Evolutionary conservation across 92 coral and sea anemone genomes (phyloP).

Genomic region (Paragorgia papillata): DNA sequence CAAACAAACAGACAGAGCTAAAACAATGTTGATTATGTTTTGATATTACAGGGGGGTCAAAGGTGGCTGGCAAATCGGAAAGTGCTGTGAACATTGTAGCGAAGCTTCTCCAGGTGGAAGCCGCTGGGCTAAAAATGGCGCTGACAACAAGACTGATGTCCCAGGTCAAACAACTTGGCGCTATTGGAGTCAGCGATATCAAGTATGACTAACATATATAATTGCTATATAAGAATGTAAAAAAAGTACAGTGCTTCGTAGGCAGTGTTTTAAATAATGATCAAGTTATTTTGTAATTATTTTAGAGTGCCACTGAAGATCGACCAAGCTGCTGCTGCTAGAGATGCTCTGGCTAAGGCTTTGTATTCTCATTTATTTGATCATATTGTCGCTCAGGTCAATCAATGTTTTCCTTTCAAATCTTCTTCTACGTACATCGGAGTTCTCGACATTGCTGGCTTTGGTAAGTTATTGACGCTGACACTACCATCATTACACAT

Average conservation of each 20-base stretch:
- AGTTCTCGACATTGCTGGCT: slow-evolving; percentile 97
- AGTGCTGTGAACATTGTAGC: slow-evolving; percentile 80
- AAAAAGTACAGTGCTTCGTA: too few species aligned
- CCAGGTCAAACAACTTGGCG: slow-evolving; percentile 49
- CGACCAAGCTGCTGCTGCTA: slow-evolving; percentile 90
- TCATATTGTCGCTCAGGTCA: slow-evolving; percentile 89
- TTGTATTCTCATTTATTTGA: slow-evolving; percentile 92
- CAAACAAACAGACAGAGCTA: too few species aligned
- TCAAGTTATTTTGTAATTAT: too few species aligned
- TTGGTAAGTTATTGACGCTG: too few species aligned
- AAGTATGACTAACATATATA: too few species aligned
- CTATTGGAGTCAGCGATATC: slow-evolving; percentile 20
- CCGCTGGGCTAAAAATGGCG: slow-evolving; percentile 86
- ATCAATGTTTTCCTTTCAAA: slow-evolving; percentile 93
- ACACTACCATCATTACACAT: too few species aligned
- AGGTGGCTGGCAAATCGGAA: slow-evolving; percentile 68
- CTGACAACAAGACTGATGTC: slow-evolving; percentile 91
- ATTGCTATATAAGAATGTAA: too few species aligned
- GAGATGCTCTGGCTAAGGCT: slow-evolving; percentile 94
- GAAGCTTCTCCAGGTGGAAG: slow-evolving; percentile 72
- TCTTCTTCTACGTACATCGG: slow-evolving; percentile 86
- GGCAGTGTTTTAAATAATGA: too few species aligned
- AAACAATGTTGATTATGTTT: too few species aligned
- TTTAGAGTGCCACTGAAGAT: slow-evolving; percentile 85
- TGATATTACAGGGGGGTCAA: slow-evolving; percentile 75